Conservation (phyloP, 2,888 invertebrate genomes). For the Malachius bipustulatus region DNA sequence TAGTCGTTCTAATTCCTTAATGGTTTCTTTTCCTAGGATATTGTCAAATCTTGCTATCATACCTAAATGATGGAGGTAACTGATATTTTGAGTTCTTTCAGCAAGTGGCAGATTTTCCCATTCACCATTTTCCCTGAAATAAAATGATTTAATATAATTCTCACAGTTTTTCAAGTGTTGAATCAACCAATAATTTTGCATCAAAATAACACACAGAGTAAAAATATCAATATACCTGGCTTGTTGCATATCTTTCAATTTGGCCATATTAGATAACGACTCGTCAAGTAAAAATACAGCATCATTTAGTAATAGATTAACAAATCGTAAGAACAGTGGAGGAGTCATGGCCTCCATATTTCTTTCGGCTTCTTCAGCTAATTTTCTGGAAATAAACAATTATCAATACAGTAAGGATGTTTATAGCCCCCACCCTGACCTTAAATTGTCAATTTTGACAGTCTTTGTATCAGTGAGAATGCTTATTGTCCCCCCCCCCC, state of each 20-base stretch:
- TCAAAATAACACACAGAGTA: not conserved
- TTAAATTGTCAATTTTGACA: too few species aligned
- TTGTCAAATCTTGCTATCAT: conserved; percentile 86
- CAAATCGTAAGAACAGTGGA: conserved; percentile 85
- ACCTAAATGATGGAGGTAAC: conserved; percentile 61
- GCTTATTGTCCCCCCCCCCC: too few species aligned
- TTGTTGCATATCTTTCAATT: conserved; percentile 70
- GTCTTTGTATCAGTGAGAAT: too few species aligned
- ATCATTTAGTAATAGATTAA: conserved; percentile 95
- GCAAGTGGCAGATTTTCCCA: conserved; percentile 58
- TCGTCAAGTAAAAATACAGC: conserved; percentile 92
- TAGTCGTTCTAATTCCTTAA: conserved; percentile 66
- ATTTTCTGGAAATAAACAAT: conserved; percentile 39
- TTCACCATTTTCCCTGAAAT: conserved; percentile 50
- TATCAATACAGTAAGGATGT: too few species aligned
- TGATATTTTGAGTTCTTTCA: conserved; percentile 65
- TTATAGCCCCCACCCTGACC: too few species aligned
- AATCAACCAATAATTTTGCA: conserved; percentile 1
- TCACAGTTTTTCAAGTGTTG: too few species aligned
- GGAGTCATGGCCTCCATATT: conserved; percentile 86
- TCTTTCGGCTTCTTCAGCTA: conserved; percentile 69
- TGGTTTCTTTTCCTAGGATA: conserved; percentile 81
- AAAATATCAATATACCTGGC: conserved; percentile 45
- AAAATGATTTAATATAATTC: too few species aligned
- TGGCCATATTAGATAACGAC: conserved; percentile 78